phyloP scores from a whole-genome alignment of 1,140 invertebrate species.

The Polyergus mexicanus region DNA sequence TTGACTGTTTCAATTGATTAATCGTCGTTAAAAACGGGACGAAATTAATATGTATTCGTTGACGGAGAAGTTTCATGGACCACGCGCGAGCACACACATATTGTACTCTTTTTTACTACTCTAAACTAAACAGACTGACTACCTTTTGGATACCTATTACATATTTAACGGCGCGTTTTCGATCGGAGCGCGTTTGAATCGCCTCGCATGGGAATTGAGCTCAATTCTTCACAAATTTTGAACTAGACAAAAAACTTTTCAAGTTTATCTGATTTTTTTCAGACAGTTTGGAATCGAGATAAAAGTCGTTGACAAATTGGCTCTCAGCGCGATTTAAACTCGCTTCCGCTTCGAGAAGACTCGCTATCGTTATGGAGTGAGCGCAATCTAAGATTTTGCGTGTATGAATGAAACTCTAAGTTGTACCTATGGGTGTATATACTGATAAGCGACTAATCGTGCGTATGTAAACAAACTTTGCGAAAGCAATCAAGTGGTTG shows the following conservation, averaged over 20 bases:
- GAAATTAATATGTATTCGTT: conserved; percentile 1
- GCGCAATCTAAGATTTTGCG: conserved; percentile 44
- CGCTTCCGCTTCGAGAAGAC: conserved; percentile 47
- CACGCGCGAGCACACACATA: conserved; percentile 65
- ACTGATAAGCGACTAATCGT: conserved; percentile 66
- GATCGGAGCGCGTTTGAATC: background rate
- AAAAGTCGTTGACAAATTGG: background rate
- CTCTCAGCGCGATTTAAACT: background rate
- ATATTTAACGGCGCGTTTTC: conserved; percentile 10
- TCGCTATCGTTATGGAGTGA: conserved; percentile 68
- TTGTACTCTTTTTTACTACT: conserved; percentile 76
- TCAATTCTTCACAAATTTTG: background rate
- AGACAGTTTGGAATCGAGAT: background rate
- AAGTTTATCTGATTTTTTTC: background rate
- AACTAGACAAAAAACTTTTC: too few relatives aligned
- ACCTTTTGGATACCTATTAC: conserved; percentile 81
- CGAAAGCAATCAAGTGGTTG: conserved; percentile 71
- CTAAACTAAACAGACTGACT: conserved; percentile 83
- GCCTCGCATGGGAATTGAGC: background rate
- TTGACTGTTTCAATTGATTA: conserved; percentile 6
- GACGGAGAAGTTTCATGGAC: conserved; percentile 64
- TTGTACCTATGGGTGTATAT: conserved; percentile 74
- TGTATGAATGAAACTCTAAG: conserved; percentile 68
- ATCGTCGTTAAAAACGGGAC: background rate
- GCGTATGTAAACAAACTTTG: conserved; percentile 68